Conservation (phyloP, 2,888 invertebrate genomes). For the Dolichomitus sp. region DNA sequence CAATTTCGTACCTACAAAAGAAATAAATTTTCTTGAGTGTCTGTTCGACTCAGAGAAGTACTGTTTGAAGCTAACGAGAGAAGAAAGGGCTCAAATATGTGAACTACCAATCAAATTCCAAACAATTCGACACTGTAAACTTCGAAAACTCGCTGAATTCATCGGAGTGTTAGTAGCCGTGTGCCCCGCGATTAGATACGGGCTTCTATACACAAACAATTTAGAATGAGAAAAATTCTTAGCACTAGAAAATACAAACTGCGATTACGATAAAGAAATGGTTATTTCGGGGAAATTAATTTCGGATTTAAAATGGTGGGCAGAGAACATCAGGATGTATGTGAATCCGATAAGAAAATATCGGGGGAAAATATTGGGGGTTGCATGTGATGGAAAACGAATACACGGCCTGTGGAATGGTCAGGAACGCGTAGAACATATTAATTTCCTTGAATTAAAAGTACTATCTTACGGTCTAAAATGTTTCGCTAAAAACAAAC, state of each 20-base stretch:
- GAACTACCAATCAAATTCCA: conserved; percentile 18
- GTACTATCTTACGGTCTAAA: conserved; percentile 55
- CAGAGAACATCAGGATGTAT: too few species aligned
- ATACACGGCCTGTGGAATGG: conserved; percentile 17
- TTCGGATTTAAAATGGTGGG: too few species aligned
- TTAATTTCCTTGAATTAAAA: conserved; percentile 34
- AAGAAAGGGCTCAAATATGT: conserved; percentile 33
- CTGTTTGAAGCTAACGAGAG: conserved; percentile 17
- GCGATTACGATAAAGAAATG: conserved; percentile 51
- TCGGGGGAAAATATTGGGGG: too few species aligned
- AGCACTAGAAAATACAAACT: conserved; percentile 2
- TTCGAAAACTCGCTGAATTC: conserved; percentile 7
- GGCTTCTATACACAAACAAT: too few species aligned
- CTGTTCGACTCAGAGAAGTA: too few species aligned
- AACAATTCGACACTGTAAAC: neutral
- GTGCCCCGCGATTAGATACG: too few species aligned
- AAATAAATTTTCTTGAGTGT: neutral
- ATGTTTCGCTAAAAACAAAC: conserved; percentile 33
- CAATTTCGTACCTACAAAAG: too few species aligned
- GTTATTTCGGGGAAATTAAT: neutral
- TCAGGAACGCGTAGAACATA: conserved; percentile 34
- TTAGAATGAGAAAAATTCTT: conserved; percentile 20
- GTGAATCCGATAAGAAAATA: too few species aligned
- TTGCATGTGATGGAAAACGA: conserved; percentile 52
- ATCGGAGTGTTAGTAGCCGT: too few species aligned